Percentiles rank a stretch among this genome's conserved stretches.
Conservation (phyloP, 2,888 invertebrate genomes). For the Parnassius glacialis region DNA sequence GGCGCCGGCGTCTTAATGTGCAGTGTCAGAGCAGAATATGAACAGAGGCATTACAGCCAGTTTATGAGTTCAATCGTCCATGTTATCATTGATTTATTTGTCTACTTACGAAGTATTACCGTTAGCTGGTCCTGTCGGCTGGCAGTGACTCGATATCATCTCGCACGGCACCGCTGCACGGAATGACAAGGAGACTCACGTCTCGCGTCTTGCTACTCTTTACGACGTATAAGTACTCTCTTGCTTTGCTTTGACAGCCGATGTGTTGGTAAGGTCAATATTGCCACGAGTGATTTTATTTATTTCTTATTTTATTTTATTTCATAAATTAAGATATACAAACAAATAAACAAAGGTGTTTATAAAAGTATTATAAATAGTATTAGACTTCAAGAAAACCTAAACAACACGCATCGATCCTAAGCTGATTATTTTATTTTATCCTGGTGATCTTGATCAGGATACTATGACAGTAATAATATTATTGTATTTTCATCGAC, state of each 20-base stretch:
- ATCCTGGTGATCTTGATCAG: too few relatives aligned
- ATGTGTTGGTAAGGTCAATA: conserved; percentile 5
- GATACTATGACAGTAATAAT: too few relatives aligned
- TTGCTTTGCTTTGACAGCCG: background rate
- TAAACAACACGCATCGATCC: too few relatives aligned
- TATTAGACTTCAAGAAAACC: too few relatives aligned
- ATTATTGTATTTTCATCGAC: too few relatives aligned
- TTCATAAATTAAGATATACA: too few relatives aligned
- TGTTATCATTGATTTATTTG: conserved; percentile 27
- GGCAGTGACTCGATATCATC: conserved; percentile 19
- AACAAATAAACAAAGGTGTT: too few relatives aligned
- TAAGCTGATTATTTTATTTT: too few relatives aligned
- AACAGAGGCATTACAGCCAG: conserved; percentile 10
- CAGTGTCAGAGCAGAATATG: conserved; percentile 3
- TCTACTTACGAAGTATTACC: conserved; percentile 16
- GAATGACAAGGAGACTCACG: conserved; percentile 21
- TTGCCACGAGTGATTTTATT: too few relatives aligned
- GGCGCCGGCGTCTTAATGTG: conserved; percentile 5
- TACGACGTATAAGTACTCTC: conserved; percentile 8
- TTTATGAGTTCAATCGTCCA: conserved; percentile 15
- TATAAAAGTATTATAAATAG: too few relatives aligned
- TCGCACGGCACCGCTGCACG: conserved; percentile 6
- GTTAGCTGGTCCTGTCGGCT: conserved; percentile 17
- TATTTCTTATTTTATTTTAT: too few relatives aligned
- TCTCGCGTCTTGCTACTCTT: conserved; percentile 8